These are phyloP conservation scores for Punctoribates punctum DNA, from an alignment of 2,888 invertebrate genomes.

Conservation along the genomic window DNA sequence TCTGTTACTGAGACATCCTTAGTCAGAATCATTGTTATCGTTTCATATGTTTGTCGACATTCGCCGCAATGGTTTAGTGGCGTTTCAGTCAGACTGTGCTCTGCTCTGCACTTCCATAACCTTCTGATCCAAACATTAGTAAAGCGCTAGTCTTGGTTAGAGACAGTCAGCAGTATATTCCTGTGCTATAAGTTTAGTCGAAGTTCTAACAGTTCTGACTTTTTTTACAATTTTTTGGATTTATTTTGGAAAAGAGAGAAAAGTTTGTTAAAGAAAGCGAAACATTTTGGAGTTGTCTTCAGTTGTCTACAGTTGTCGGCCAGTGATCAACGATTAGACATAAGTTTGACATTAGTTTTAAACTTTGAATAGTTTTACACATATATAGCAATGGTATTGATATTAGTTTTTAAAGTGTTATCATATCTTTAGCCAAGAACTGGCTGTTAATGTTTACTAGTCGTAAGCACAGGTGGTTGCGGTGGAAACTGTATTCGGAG, in stretches of 20 bases:
- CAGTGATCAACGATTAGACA: too few relatives aligned
- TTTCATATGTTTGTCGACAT: slow-evolving; percentile 15
- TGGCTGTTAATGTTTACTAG: slow-evolving; percentile 15
- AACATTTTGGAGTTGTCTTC: too few relatives aligned
- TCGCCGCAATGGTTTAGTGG: neutral
- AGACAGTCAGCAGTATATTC: slow-evolving; percentile 16
- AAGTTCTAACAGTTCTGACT: slow-evolving; percentile 11
- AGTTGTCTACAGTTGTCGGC: too few relatives aligned
- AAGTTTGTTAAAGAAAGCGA: too few relatives aligned
- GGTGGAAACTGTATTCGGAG: slow-evolving; percentile 22
- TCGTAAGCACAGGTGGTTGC: slow-evolving; percentile 29
- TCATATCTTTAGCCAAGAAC: too few relatives aligned
- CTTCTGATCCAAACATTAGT: neutral
- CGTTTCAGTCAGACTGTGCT: slow-evolving; percentile 4
- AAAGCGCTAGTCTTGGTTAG: neutral
- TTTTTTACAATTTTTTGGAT: neutral
- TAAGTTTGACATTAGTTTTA: too few relatives aligned
- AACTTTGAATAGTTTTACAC: too few relatives aligned
- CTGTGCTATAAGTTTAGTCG: neutral
- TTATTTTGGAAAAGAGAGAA: neutral
- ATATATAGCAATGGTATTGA: neutral
- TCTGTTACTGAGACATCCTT: neutral
- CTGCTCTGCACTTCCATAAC: slow-evolving; percentile 1
- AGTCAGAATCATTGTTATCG: neutral
- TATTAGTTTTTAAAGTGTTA: slow-evolving; percentile 11